Base-by-base conservation (phyloP, 2,888 invertebrate genomes). In the Pinctada fucata region DNA sequence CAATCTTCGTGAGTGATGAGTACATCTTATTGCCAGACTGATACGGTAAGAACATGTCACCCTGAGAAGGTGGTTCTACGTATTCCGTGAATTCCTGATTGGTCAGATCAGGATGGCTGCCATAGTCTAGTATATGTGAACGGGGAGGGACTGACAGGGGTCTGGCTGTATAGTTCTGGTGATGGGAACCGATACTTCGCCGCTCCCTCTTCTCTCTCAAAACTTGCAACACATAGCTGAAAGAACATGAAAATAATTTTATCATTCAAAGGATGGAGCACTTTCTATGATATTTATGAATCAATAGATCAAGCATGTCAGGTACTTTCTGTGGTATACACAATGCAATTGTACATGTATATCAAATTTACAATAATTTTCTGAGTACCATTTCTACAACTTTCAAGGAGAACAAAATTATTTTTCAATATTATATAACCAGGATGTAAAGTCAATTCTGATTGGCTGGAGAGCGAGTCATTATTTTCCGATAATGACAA, bases 91-190 rank as follows among this genome's bases (percentile, higher is more conserved):
- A 80, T 68, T 79, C 72, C 51, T 82, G 85, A 51, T 79, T 73
- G 5, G 85, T 79, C 10, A 89, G 82, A 75, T 89, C 88, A 31
- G 89, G 89, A 72, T 89, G 88, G 75, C 89, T 89, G 16, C 87
- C 85, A 67, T 85, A 85, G 48, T 83, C 81, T 13, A 78, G 66
- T 31, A 76, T 75, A 48, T 82, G 78, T 10, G 82, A 81, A 64
- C 82, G 76, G 16, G 78, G 72, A 2, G 83, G 82, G 2, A 76
- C 78, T 2, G 77, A 76, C 48, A 79, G 68, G 5, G 72, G 82
- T 13, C 74, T 70, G 58, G 79, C 81, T 70, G 79, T 49, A 52
- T 78, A 79, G 79, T 82, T 48, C 58, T 78, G 81, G 8, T 75
- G 65, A 2, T 65, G 78, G 4, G 74, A 75, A 45, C 75, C 77